Conservation (phyloP, 1,140 invertebrate species). For the Aplysia californica region DNA sequence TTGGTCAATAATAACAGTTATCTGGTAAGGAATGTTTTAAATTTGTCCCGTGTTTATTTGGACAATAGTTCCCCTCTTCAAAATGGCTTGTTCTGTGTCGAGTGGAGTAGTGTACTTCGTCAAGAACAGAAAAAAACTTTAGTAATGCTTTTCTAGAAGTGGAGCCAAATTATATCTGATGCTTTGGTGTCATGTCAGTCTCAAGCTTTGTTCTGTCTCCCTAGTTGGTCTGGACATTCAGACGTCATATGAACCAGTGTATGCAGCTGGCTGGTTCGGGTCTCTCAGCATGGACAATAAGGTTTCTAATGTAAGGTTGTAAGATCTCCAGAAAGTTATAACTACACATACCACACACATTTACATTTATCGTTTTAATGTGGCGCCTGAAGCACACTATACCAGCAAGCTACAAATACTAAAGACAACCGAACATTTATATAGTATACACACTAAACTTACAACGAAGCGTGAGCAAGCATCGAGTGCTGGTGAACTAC, state of each 20-base stretch:
- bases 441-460: background rate
- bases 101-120: background rate
- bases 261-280: slow-evolving; percentile 33
- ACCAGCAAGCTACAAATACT: background rate
- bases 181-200: too few species aligned
- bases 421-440: background rate
- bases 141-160: background rate
- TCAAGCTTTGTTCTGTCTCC: background rate
- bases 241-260: slow-evolving; percentile 59
- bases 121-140: background rate
- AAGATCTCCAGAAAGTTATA: too few species aligned
- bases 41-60: background rate
- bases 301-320: background rate
- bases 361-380: background rate
- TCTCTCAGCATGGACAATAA: background rate
- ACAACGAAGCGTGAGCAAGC: too few species aligned
- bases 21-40: background rate
- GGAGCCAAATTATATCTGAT: too few species aligned
- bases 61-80: background rate
- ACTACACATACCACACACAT: too few species aligned
- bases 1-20: background rate
- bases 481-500: too few species aligned
- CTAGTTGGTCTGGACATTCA: slow-evolving; percentile 66
- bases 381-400: background rate
- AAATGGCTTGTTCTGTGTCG: background rate